A percentile compares a stretch with the other conserved stretches of the same genome.
Conservation (phyloP, 2,888 invertebrate species). For the Sericinus montela region DNA sequence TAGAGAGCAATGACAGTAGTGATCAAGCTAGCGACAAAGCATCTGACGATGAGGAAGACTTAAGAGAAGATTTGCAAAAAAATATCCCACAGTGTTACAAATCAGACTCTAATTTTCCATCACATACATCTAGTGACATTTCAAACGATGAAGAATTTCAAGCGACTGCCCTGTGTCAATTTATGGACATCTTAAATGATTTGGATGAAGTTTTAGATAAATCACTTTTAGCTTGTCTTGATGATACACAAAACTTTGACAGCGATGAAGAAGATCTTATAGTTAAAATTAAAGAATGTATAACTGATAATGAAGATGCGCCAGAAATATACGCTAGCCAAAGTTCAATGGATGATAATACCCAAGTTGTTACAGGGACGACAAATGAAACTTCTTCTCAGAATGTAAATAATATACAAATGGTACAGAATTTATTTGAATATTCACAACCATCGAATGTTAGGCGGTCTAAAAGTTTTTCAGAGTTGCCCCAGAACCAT, state of each 20-base stretch:
- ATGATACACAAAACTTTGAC: conserved; percentile 55
- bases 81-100: conserved; percentile 69
- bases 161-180: conserved; percentile 69
- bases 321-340: conserved; percentile 46
- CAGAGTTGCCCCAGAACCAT: conserved; percentile 50
- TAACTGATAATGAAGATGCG: conserved; percentile 43
- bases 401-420: conserved; percentile 37
- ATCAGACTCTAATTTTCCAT: conserved; percentile 67
- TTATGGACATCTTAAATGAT: conserved; percentile 78
- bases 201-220: conserved; percentile 80
- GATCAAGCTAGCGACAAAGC: conserved; percentile 50
- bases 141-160: conserved; percentile 72
- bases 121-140: conserved; percentile 58
- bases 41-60: conserved; percentile 63
- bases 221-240: conserved; percentile 66
- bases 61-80: conserved; percentile 66
- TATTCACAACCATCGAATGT: conserved; percentile 39
- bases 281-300: conserved; percentile 64
- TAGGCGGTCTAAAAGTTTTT: conserved; percentile 65
- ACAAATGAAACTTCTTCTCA: conserved; percentile 34
- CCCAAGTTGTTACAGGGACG: conserved; percentile 51
- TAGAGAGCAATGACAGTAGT: conserved; percentile 53
- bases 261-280: conserved; percentile 72
- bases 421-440: conserved; percentile 37
- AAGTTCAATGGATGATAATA: conserved; percentile 59